These are phyloP conservation scores for Falco columbarius DNA, from an alignment of 2,797 vertebrate species.

Conservation along the genomic window DNA sequence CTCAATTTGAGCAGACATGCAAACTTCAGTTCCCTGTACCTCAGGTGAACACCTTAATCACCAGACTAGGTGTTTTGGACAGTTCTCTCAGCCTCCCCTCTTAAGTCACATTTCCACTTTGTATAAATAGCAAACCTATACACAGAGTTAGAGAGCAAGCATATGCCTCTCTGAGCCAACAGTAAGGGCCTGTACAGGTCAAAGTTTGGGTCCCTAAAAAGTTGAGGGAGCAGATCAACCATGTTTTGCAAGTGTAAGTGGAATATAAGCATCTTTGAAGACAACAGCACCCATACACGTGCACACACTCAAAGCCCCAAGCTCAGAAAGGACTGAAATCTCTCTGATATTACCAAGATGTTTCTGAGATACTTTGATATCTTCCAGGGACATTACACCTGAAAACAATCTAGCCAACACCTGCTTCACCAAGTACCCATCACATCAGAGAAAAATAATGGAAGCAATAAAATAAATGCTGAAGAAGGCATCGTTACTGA, in stretches of 20 bases:
- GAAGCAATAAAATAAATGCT: background rate
- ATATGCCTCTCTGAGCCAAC: background rate
- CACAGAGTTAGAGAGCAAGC: background rate
- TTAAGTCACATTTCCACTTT: background rate
- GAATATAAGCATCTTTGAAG: background rate
- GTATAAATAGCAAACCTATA: background rate
- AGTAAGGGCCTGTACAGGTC: background rate
- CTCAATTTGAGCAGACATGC: background rate
- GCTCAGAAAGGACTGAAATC: background rate
- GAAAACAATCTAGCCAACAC: background rate
- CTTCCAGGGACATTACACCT: background rate
- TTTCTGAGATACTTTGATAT: background rate
- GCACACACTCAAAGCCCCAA: background rate
- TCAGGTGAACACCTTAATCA: background rate
- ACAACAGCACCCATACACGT: background rate
- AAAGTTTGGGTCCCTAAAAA: background rate
- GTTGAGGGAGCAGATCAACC: background rate
- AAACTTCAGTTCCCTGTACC: background rate
- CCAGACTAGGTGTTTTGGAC: background rate
- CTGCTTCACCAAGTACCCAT: background rate
- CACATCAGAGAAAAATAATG: background rate
- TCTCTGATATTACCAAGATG: background rate
- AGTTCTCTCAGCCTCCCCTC: background rate
- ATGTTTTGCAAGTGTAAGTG: background rate
- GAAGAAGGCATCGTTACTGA: background rate